phyloP scores from a whole-genome alignment of 1,140 invertebrate species.

The Drosophila kohkoa region DNA sequence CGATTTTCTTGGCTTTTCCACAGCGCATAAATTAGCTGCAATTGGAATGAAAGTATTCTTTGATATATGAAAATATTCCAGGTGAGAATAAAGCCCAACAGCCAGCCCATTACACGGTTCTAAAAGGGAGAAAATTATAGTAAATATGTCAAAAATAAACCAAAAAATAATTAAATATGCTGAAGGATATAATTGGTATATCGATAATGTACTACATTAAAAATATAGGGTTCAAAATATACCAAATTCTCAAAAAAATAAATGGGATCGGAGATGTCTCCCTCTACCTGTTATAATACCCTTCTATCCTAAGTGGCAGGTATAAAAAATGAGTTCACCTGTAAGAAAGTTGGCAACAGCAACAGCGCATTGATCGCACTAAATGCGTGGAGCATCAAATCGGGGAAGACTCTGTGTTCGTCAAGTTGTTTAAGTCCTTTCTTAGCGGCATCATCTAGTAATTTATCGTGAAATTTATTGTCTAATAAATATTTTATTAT shows the following conservation, averaged over 20 bases:
- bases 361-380: neutral
- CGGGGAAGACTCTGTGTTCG: neutral
- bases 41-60: neutral
- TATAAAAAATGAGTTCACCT: slow-evolving; percentile 6
- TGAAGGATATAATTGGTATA: too few species aligned
- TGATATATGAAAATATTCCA: slow-evolving; percentile 47
- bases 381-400: neutral
- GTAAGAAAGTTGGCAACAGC: neutral
- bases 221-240: too few species aligned
- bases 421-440: neutral
- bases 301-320: too few species aligned
- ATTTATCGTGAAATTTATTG: neutral
- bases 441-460: neutral
- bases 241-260: too few species aligned
- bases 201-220: too few species aligned
- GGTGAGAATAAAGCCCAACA: slow-evolving; percentile 9
- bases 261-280: too few species aligned
- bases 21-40: slow-evolving; percentile 19
- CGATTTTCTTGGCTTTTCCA: slow-evolving; percentile 3
- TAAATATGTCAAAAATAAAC: too few species aligned
- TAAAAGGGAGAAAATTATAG: neutral
- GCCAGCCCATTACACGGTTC: neutral
- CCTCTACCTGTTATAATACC: too few species aligned
- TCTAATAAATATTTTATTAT: too few species aligned
- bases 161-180: too few species aligned